These are phyloP conservation scores for Rhagophthalmus giganteus DNA, from an alignment of 2,888 invertebrate genomes.

Conservation along the genomic window DNA sequence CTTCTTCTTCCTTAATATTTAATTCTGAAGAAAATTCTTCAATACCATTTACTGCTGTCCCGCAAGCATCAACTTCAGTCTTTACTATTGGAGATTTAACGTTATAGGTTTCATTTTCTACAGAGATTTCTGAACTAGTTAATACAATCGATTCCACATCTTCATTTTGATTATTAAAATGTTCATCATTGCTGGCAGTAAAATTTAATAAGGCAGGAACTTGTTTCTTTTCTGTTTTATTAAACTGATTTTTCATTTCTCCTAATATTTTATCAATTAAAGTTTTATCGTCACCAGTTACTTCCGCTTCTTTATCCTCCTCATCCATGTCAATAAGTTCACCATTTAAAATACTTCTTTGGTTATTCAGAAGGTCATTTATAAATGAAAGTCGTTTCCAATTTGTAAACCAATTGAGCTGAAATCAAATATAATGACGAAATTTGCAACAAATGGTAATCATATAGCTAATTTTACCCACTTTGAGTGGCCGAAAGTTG, in stretches of 20 bases:
- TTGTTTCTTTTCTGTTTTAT: conserved; percentile 54
- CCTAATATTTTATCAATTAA: conserved; percentile 49
- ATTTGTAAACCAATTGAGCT: neutral
- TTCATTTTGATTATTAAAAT: conserved; percentile 4
- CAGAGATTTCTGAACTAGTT: neutral
- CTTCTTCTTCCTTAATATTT: conserved; percentile 2
- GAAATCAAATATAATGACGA: neutral
- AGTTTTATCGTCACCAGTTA: conserved; percentile 24
- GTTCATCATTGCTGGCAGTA: conserved; percentile 10
- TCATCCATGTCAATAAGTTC: conserved; percentile 22
- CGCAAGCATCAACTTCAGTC: neutral
- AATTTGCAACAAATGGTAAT: too few species aligned
- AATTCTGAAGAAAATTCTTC: neutral
- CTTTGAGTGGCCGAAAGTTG: too few species aligned
- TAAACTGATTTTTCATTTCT: conserved; percentile 53
- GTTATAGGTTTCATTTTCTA: neutral
- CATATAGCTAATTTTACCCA: neutral
- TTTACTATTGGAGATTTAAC: conserved; percentile 3
- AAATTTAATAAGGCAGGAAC: conserved; percentile 5
- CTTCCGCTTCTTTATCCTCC: conserved; percentile 24
- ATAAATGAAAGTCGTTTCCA: neutral
- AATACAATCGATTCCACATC: neutral
- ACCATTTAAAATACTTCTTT: conserved; percentile 7
- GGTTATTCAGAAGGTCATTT: neutral
- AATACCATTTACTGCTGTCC: neutral